Evolutionary conservation across 2,797 vertebrate genomes (phyloP), one percentile per base, ranked within the genome.

Genomic region (Pitangus sulphuratus): DNA sequence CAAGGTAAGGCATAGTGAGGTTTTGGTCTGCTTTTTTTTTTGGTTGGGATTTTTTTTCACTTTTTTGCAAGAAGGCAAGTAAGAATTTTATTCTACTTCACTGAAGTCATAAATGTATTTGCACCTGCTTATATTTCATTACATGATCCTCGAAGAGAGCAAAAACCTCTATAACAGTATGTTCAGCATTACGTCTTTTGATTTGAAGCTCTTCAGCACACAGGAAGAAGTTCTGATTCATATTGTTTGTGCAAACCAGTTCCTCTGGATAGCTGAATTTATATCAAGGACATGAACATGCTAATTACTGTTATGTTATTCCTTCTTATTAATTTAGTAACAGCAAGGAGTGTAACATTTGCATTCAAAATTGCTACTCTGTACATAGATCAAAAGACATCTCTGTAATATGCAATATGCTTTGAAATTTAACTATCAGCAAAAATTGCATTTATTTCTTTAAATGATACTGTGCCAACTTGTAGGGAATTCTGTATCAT

Each of bases 241-340:
- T 53, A 58, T 3, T 86, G 50, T 84, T 91, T 88, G 87, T 51
- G 69, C 22, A 91, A 91, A 75, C 37, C 40, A 37, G 35, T 57
- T 87, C 61, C 48, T 87, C 72, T 57, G 40, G 35, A 87, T 19
- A 89, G 50, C 50, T 47, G 60, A 91, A 93, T 91, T 87, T 77
- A 80, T 64, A 87, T 33, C 7, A 17, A 58, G 31, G 53, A 91
- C 65, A 83, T 6, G 45, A 94, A 81, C 35, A 89, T 61, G 25
- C 25, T 95, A 95, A 93, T 95, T 92, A 75, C 53, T 89, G 86
- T 88, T 50, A 75, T 45, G 33, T 54, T 87, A 87, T 53, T 77
- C 45, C 39, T 72, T 64, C 62, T 83, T 78, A 78, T 65, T 95
- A 91, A 80, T 91, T 92, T 92, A 87, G 53, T 39, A 92, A 89